These are phyloP conservation scores for Hylaeus volcanicus DNA, from an alignment of 1,140 invertebrate genomes.

Conservation along the genomic window DNA sequence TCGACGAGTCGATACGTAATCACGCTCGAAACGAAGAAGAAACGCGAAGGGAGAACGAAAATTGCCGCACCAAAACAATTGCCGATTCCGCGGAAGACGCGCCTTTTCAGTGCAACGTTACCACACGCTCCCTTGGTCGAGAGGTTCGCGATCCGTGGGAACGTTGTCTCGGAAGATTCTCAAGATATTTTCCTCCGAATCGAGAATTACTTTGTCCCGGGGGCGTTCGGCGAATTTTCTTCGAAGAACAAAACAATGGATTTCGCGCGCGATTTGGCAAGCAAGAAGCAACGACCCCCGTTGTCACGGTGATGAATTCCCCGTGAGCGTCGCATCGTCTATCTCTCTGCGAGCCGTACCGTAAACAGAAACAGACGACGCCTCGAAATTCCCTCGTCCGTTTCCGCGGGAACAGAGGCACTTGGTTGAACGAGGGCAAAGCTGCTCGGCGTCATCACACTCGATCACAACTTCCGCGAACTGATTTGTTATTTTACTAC, in stretches of 20 bases:
- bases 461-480: slow-evolving; percentile 21
- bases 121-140: slow-evolving; percentile 8
- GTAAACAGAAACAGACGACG: background rate
- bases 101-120: slow-evolving; percentile 23
- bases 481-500: background rate
- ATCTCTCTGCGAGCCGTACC: background rate
- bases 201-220: background rate
- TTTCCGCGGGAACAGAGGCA: slow-evolving; percentile 12
- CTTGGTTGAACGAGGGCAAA: background rate
- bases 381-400: slow-evolving; percentile 3
- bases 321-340: background rate
- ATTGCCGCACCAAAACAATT: slow-evolving; percentile 23
- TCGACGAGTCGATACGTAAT: background rate
- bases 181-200: slow-evolving; percentile 21
- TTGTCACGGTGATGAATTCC: background rate
- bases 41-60: background rate
- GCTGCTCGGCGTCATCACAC: slow-evolving; percentile 18
- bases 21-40: no score
- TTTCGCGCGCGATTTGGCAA: background rate
- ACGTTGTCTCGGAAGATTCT: slow-evolving; percentile 30
- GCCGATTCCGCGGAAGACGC: background rate
- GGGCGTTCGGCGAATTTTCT: slow-evolving; percentile 2
- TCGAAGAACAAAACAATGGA: background rate
- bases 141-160: slow-evolving; percentile 40
- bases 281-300: background rate